A percentile compares a stretch with the other conserved stretches of the same genome.
Conservation (phyloP, 2,888 invertebrate genomes). For the Abscondita cerata region DNA sequence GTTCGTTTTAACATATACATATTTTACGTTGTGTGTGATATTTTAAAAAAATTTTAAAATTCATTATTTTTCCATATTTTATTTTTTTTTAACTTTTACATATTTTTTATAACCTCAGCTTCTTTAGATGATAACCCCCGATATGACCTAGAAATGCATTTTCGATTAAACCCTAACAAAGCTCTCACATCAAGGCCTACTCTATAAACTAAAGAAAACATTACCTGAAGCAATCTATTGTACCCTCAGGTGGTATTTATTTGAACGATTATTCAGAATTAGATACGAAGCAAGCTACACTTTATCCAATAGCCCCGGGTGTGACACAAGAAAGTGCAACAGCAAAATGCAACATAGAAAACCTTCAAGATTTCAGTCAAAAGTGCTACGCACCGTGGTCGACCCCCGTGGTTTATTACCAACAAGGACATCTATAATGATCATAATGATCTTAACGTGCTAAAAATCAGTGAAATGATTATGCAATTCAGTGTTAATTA, state of each 20-base stretch:
- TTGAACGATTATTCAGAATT: background rate
- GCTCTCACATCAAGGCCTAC: background rate
- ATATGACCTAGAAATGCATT: too few relatives aligned
- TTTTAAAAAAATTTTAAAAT: too few relatives aligned
- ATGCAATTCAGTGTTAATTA: background rate
- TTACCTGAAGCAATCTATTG: background rate
- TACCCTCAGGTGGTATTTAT: background rate
- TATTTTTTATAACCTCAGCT: too few relatives aligned
- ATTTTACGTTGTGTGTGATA: too few relatives aligned
- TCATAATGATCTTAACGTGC: background rate
- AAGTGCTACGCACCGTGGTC: too few relatives aligned
- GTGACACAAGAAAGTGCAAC: background rate
- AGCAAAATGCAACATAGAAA: background rate
- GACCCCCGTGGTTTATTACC: background rate
- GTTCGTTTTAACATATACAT: too few relatives aligned
- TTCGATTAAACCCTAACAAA: too few relatives aligned
- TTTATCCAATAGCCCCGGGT: background rate
- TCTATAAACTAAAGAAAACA: background rate
- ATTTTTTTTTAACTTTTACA: too few relatives aligned
- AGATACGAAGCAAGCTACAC: background rate
- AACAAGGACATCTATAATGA: background rate
- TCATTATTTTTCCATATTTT: too few relatives aligned
- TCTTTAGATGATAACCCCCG: too few relatives aligned
- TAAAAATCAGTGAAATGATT: background rate
- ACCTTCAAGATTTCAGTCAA: too few relatives aligned